Conservation (phyloP, 2,888 invertebrate genomes). For the Aricia artaxerxes region DNA sequence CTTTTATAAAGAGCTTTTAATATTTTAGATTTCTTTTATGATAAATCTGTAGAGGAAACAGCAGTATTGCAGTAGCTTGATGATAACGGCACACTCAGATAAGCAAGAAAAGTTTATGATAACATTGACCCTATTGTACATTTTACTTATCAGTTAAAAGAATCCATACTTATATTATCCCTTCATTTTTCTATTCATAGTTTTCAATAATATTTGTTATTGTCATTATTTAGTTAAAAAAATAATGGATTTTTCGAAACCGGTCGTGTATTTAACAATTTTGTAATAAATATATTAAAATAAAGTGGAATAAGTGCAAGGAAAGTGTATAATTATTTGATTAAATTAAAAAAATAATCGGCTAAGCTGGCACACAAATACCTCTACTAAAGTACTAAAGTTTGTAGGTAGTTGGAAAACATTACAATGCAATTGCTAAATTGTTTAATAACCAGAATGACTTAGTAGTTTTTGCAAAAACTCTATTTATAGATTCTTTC, state of each 20-base stretch:
- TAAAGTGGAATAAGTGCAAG: too few relatives aligned
- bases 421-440: neutral
- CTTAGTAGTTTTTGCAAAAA: too few relatives aligned
- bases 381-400: too few relatives aligned
- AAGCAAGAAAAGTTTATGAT: conserved; percentile 3
- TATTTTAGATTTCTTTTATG: neutral
- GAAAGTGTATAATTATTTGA: neutral
- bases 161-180: too few relatives aligned
- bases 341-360: neutral
- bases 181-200: too few relatives aligned
- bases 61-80: neutral
- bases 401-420: neutral
- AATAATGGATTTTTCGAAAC: neutral
- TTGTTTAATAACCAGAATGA: neutral
- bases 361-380: neutral
- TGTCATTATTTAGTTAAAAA: neutral
- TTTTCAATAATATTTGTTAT: neutral
- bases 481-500: too few relatives aligned
- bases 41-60: neutral
- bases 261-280: too few relatives aligned
- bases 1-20: neutral
- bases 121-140: conserved; percentile 11
- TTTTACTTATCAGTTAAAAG: neutral
- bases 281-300: too few relatives aligned
- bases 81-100: conserved; percentile 10